phyloP scores from a whole-genome alignment of 2,888 invertebrate species.

The Idaea dimidiata region DNA sequence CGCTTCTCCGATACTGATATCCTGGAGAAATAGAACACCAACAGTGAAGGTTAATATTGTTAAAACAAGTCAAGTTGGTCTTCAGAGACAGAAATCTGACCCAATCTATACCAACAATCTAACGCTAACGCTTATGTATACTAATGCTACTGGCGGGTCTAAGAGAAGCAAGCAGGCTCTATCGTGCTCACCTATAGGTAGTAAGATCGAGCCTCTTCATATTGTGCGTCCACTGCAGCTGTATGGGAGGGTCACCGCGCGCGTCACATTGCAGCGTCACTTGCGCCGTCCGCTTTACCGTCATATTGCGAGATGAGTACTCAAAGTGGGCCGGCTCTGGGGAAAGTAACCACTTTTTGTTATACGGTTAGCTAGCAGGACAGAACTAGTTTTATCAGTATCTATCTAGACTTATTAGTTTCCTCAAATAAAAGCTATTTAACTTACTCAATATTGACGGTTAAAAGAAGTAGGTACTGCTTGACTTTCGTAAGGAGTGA shows the following conservation, averaged over 20 bases:
- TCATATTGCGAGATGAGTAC: slow-evolving; percentile 87
- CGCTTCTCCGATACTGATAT: slow-evolving; percentile 86
- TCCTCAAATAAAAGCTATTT: too few species aligned
- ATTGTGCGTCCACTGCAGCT: slow-evolving; percentile 90
- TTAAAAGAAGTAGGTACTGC: too few species aligned
- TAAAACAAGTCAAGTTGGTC: too few species aligned
- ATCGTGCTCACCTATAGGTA: slow-evolving; percentile 76
- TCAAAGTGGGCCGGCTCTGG: slow-evolving; percentile 90
- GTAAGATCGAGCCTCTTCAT: slow-evolving; percentile 85
- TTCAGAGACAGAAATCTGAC: too few species aligned
- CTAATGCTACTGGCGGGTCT: too few species aligned
- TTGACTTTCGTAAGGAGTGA: too few species aligned
- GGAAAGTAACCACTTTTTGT: not conserved
- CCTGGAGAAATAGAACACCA: slow-evolving; percentile 37
- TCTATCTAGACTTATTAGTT: too few species aligned
- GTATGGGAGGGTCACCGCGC: slow-evolving; percentile 90
- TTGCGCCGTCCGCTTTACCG: slow-evolving; percentile 86
- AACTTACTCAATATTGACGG: too few species aligned
- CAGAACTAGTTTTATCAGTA: too few species aligned
- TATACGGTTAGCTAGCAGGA: not conserved
- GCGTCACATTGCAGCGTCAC: slow-evolving; percentile 88
- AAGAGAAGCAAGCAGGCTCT: not conserved
- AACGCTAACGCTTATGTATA: too few species aligned
- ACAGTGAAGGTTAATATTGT: not conserved
- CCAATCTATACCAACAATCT: too few species aligned